Evolutionary conservation across 2,113 vertebrate genomes (phyloP).

Genomic region (Caranx melampygus): DNA sequence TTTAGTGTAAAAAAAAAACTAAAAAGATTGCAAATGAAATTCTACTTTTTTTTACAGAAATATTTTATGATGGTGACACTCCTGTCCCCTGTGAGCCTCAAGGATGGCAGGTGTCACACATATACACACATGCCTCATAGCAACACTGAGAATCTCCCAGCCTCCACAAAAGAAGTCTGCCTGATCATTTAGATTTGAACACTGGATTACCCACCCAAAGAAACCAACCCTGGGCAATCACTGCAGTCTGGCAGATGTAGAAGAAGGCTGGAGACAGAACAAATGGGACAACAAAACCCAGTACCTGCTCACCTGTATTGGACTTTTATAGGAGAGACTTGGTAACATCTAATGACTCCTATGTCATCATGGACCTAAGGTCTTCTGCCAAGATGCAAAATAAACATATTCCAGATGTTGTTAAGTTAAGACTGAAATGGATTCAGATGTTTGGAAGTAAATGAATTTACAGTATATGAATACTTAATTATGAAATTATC

Average conservation of each 20-base stretch:
- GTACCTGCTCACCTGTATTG: slow-evolving; percentile 95
- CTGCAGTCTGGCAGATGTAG: slow-evolving; percentile 77
- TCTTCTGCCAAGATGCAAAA: slow-evolving; percentile 75
- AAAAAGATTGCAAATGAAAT: too few relatives aligned
- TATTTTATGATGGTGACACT: not conserved
- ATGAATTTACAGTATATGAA: too few relatives aligned
- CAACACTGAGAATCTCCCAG: not conserved
- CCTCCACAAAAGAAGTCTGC: not conserved
- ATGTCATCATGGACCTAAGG: slow-evolving; percentile 89
- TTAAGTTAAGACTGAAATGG: not conserved
- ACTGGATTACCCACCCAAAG: not conserved
- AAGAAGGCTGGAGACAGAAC: slow-evolving; percentile 83
- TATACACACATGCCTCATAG: not conserved
- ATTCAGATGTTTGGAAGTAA: too few relatives aligned
- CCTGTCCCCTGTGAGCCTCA: not conserved
- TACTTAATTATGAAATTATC: too few relatives aligned
- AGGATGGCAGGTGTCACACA: not conserved
- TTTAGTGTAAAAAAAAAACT: not conserved
- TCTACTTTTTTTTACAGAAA: not conserved
- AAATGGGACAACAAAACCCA: slow-evolving; percentile 94
- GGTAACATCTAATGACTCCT: slow-evolving; percentile 97
- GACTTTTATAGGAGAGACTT: slow-evolving; percentile 92
- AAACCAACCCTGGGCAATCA: too few relatives aligned
- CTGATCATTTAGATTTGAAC: not conserved
- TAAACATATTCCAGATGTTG: not conserved